Base-by-base conservation (phyloP, 2,113 vertebrate genomes). In the Lagenorhynchus albirostris region DNA sequence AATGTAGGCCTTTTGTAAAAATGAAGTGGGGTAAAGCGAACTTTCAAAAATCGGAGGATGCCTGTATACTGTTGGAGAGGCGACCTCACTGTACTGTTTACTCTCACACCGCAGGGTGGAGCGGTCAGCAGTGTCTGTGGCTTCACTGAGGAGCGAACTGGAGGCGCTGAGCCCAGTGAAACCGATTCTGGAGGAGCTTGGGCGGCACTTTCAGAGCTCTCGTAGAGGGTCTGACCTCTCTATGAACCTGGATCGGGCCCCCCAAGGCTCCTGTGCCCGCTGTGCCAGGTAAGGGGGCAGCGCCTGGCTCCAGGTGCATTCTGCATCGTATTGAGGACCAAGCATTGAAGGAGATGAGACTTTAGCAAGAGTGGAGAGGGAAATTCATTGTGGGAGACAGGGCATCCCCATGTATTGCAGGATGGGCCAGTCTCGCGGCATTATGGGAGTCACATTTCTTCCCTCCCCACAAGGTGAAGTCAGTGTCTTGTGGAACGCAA, bases 91-190 rank as follows among this genome's bases (percentile, higher is more conserved):
- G 21, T 68, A 1, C 11, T 18, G 29, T 20, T 53, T 44, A 4
- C 47, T 84, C 58, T 82, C 13, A 12, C 23, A 9, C 62, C 20
- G n/a, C 90, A 98, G 98, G 97, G 90, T 97, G 83, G 98, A 98
- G 80, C 97, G 97, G 36, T 98, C 98, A 4, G 96, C 97, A 3
- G 93, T 97, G 55, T 97, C 98, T 26, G 91, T 98, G 87, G 97
- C 98, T 73, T 98, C 98, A 7, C 96, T 98, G 79, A 96, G 94
- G 50, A 82, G 81, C 0, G 98, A 98, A 26, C 92, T 98, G 74
- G 97, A 98, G 86, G 97, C 95, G 7, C 97, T 98, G 94, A 92
- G 96, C 76, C 98, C 97, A 3, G 87, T 98, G 88, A 98, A 98
- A 58, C 97, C 98, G 0, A 95, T 98, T 60, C 97, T 98, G 89